These are phyloP conservation scores for Campoplex capitator DNA, from an alignment of 2,888 invertebrate genomes.

Conservation along the genomic window DNA sequence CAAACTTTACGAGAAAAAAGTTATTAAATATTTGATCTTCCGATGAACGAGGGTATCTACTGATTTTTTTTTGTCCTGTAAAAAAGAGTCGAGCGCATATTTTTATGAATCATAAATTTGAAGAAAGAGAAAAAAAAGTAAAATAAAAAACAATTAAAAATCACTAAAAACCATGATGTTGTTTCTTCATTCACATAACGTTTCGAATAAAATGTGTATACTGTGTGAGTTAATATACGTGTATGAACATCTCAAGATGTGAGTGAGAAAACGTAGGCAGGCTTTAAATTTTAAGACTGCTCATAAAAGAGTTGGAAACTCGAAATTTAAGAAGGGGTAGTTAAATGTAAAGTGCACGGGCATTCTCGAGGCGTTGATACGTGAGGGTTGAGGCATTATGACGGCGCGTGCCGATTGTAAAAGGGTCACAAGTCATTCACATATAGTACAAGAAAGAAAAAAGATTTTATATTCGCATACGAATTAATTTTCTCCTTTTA, in stretches of 20 bases:
- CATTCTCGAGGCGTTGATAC: constrained; percentile 29
- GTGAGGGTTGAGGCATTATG: constrained; percentile 76
- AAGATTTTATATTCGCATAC: neutral
- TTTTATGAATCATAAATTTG: neutral
- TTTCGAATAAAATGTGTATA: neutral
- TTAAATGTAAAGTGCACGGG: constrained; percentile 82
- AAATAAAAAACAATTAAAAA: neutral
- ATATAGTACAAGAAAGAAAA: constrained; percentile 1
- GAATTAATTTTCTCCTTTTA: neutral
- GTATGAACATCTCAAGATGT: constrained; percentile 13
- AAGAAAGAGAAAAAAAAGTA: neutral
- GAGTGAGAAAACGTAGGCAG: constrained; percentile 32
- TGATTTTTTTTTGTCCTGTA: neutral
- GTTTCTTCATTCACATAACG: neutral
- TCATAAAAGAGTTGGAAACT: constrained; percentile 74
- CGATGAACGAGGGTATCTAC: neutral
- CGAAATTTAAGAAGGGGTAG: constrained; percentile 79
- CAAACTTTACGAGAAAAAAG: neutral
- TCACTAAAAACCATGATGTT: neutral
- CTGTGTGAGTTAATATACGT: neutral
- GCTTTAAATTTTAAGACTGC: constrained; percentile 60
- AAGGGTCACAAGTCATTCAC: constrained; percentile 51
- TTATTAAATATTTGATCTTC: neutral
- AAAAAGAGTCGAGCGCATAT: neutral
- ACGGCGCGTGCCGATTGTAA: constrained; percentile 79